Percentiles rank a stretch among this genome's conserved stretches.
phyloP scores from a whole-genome alignment of 2,113 vertebrate genomes.

The Chionodraco myersi region DNA sequence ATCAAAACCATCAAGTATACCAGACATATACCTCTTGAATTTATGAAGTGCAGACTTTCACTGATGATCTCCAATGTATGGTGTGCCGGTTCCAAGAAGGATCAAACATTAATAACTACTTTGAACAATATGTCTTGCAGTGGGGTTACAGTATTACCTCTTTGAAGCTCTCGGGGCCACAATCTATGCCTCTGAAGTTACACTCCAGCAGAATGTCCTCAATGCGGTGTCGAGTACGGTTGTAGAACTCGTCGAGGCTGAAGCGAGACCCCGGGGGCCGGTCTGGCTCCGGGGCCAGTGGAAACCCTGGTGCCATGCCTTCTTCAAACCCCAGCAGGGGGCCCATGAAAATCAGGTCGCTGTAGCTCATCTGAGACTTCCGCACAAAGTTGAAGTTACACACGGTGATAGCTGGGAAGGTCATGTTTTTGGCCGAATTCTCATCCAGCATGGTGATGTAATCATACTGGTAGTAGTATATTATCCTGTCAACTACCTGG shows the following conservation, averaged over 20 bases:
- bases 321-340: constrained; percentile 90
- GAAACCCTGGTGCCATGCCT: constrained; percentile 88
- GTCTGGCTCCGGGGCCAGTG: constrained; percentile 82
- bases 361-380: constrained; percentile 90
- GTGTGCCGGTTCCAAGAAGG: background rate
- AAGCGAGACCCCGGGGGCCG: constrained; percentile 79
- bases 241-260: constrained; percentile 89
- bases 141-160: constrained; percentile 82
- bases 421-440: constrained; percentile 83
- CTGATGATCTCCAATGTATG: constrained; percentile 5
- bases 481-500: constrained; percentile 91
- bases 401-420: constrained; percentile 92
- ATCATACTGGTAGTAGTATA: constrained; percentile 90
- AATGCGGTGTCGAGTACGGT: constrained; percentile 91
- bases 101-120: constrained; percentile 20
- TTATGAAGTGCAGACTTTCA: background rate
- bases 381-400: constrained; percentile 93
- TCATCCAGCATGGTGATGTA: constrained; percentile 92
- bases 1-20: constrained; percentile 17
- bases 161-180: constrained; percentile 88
- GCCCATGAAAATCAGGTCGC: constrained; percentile 91
- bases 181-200: constrained; percentile 87
- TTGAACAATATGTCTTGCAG: background rate
- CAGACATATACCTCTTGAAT: constrained; percentile 3
- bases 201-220: constrained; percentile 96